A percentile compares a stretch with the other conserved stretches of the same genome.
Evolutionary conservation across 2,113 vertebrate species (phyloP).

Genomic region (Malaclemys terrapin): DNA sequence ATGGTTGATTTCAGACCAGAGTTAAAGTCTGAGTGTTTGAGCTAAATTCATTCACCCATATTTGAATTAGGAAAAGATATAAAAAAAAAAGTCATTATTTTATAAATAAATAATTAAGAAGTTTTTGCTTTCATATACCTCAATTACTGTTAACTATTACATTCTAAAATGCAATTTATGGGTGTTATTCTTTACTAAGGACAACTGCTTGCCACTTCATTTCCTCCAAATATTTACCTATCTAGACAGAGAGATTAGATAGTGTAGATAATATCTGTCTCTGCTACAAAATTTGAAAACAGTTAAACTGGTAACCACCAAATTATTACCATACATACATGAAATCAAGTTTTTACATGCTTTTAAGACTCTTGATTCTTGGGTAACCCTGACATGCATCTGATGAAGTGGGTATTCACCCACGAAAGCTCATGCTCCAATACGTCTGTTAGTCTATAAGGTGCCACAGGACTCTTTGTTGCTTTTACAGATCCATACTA

Average conservation of each 20-base stretch:
- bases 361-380: neutral
- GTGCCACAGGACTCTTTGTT: too few species aligned
- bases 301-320: neutral
- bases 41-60: neutral
- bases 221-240: neutral
- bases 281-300: neutral
- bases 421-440: too few species aligned
- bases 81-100: neutral
- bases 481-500: too few species aligned
- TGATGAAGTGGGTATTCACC: too few species aligned
- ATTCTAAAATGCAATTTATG: neutral
- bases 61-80: neutral
- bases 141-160: fast-evolving
- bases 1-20: neutral
- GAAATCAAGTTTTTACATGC: neutral
- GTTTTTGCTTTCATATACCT: neutral
- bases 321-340: neutral
- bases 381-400: neutral
- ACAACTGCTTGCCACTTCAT: neutral
- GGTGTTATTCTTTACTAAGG: neutral
- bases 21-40: neutral
- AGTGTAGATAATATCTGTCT: neutral
- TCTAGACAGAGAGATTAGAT: neutral
- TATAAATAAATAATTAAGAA: neutral
- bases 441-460: too few species aligned